Conservation (phyloP, 1,140 invertebrate genomes). For the Drosophila funebris region DNA sequence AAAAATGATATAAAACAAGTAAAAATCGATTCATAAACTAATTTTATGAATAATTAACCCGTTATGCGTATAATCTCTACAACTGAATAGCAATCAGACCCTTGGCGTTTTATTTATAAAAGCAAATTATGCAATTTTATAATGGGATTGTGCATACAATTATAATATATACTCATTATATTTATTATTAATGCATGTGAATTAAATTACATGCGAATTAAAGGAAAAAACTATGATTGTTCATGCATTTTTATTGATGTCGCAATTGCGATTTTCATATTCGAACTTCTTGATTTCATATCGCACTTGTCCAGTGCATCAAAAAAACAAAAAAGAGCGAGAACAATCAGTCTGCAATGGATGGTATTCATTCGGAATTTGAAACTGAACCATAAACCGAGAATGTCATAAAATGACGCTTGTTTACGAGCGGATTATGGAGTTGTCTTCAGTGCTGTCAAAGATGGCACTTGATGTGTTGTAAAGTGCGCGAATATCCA, state of each 20-base stretch:
- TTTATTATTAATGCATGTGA: too few species aligned
- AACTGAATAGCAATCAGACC: not conserved
- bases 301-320: conserved; percentile 7
- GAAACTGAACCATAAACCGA: conserved; percentile 37
- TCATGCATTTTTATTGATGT: not conserved
- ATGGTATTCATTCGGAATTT: conserved; percentile 38
- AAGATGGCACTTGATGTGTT: conserved; percentile 53
- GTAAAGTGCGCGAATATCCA: conserved; percentile 25
- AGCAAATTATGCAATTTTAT: not conserved
- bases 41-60: too few species aligned
- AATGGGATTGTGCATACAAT: not conserved
- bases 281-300: not conserved
- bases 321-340: not conserved
- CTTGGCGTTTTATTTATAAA: not conserved
- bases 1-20: too few species aligned
- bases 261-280: not conserved
- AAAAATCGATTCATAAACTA: too few species aligned
- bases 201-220: not conserved
- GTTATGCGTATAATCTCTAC: not conserved
- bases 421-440: conserved; percentile 53
- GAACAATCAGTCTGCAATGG: conserved; percentile 23
- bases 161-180: not conserved
- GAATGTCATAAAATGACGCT: conserved; percentile 53
- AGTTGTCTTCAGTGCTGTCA: conserved; percentile 22
- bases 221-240: too few species aligned